Conservation (phyloP, 2,797 vertebrate species). For the Chloroceryle inda region DNA sequence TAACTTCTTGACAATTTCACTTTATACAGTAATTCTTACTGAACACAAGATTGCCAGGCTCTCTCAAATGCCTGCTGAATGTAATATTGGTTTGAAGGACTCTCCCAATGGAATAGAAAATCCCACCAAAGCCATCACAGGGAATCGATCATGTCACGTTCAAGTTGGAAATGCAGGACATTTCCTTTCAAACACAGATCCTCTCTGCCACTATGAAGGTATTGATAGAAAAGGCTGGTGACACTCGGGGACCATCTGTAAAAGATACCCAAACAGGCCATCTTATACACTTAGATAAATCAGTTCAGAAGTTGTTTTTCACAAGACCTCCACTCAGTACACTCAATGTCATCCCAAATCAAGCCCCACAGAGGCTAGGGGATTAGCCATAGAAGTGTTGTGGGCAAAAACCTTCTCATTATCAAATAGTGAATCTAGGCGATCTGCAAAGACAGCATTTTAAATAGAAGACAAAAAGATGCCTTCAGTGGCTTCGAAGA, state of each 20-base stretch:
- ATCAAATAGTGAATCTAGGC: neutral
- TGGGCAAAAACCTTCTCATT: neutral
- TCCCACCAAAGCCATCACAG: neutral
- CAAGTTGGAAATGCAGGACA: neutral
- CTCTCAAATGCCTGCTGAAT: neutral
- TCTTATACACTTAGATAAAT: neutral
- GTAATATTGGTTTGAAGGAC: neutral
- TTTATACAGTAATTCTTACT: neutral
- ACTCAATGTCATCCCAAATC: neutral
- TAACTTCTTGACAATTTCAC: neutral
- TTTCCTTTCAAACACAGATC: neutral
- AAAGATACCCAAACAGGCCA: neutral
- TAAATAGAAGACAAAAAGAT: neutral
- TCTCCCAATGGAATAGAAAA: slow-evolving; percentile 34
- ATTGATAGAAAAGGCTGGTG: neutral
- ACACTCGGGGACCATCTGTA: neutral
- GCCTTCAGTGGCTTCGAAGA: neutral
- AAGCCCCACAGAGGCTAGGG: neutral
- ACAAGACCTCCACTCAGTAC: neutral
- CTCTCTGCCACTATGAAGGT: neutral
- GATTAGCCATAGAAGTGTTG: neutral
- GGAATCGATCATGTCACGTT: neutral
- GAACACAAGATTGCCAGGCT: neutral
- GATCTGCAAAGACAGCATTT: neutral
- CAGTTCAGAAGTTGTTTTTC: neutral